Conservation (phyloP, 1,140 invertebrate species). For the Zophobas morio region DNA sequence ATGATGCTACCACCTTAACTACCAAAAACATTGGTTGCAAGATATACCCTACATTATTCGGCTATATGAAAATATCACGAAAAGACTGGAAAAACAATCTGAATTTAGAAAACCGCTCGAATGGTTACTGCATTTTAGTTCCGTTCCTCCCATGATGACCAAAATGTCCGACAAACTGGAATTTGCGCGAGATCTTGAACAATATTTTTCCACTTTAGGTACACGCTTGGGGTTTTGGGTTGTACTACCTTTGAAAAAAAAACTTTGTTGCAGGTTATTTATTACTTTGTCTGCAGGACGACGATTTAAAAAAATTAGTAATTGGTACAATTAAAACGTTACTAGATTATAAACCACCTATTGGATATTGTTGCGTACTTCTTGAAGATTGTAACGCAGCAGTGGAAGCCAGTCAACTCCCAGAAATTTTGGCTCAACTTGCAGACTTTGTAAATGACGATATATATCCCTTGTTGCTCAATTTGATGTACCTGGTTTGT, state of each 20-base stretch:
- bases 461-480: slow-evolving; percentile 16
- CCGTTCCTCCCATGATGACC: slow-evolving; percentile 41
- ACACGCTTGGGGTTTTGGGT: background rate
- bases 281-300: slow-evolving; percentile 32
- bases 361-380: slow-evolving; percentile 23
- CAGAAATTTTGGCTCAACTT: slow-evolving; percentile 46
- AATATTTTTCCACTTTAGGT: slow-evolving; percentile 51
- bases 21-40: slow-evolving; percentile 32
- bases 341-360: slow-evolving; percentile 14
- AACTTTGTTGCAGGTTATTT: slow-evolving; percentile 45
- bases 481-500: slow-evolving; percentile 15
- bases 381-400: slow-evolving; percentile 26
- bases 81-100: slow-evolving; percentile 14
- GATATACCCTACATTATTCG: slow-evolving; percentile 48
- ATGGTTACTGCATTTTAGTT: slow-evolving; percentile 37
- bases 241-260: background rate
- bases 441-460: slow-evolving; percentile 29
- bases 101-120: slow-evolving; percentile 30
- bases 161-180: slow-evolving; percentile 40
- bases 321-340: slow-evolving; percentile 26
- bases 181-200: slow-evolving; percentile 40
- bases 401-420: slow-evolving; percentile 29
- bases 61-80: slow-evolving; percentile 42
- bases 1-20: slow-evolving; percentile 8
- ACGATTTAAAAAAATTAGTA: slow-evolving; percentile 27